phyloP scores from a whole-genome alignment of 2,113 vertebrate species.

The Paraplagusia blochii region DNA sequence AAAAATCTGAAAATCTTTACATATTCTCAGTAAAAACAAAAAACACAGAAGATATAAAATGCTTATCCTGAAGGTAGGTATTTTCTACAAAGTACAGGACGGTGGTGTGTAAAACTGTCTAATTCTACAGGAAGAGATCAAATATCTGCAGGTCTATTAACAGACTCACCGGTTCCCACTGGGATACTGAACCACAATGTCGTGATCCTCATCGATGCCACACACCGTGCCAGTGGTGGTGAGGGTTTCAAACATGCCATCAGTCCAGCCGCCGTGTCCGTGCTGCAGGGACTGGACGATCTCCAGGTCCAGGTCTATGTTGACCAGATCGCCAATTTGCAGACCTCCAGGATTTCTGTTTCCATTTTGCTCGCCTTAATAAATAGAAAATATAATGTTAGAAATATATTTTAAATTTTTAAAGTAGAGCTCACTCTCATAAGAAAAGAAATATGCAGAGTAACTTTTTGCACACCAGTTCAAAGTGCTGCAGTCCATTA shows the following conservation, averaged over 20 bases:
- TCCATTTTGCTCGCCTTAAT: slow-evolving; percentile 93
- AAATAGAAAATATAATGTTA: not conserved
- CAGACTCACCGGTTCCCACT: slow-evolving; percentile 91
- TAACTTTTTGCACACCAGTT: not conserved
- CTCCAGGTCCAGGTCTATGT: slow-evolving; percentile 97
- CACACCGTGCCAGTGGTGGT: slow-evolving; percentile 98
- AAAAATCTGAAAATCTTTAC: too few relatives aligned
- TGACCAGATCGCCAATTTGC: slow-evolving; percentile 96
- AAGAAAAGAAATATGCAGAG: not conserved
- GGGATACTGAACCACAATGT: slow-evolving; percentile 98
- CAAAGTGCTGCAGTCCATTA: not conserved
- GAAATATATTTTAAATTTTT: not conserved
- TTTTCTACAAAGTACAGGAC: too few relatives aligned
- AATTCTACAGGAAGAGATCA: not conserved
- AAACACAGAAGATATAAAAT: too few relatives aligned
- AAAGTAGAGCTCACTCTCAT: not conserved
- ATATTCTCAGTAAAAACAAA: too few relatives aligned
- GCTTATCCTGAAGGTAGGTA: too few relatives aligned
- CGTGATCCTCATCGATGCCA: slow-evolving; percentile 98
- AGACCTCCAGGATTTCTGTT: slow-evolving; percentile 96
- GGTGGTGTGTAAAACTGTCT: too few relatives aligned
- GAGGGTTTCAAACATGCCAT: slow-evolving; percentile 99
- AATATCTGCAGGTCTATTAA: not conserved
- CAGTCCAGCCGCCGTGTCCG: slow-evolving; percentile 98
- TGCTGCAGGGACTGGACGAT: slow-evolving; percentile 99